Evolutionary conservation across 1,140 invertebrate species (phyloP), one percentile per base, ranked within the genome.

Genomic region (Trissolcus basalis): DNA sequence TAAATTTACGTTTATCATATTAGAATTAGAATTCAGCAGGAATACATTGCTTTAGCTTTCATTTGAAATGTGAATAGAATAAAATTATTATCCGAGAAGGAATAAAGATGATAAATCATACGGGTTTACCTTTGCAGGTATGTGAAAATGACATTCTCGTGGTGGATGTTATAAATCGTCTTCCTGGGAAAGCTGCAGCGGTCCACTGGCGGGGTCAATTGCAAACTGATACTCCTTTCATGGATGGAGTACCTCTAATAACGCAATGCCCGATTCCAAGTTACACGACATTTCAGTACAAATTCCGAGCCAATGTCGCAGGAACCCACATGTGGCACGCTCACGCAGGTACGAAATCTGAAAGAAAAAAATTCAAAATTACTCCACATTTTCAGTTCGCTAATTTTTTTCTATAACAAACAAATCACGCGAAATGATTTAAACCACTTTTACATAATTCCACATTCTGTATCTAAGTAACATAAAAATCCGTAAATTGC

Each of bases 201-300:
- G 90, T 97, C 47, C 96, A 97, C 83, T 97, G 95, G 94, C 91
- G 95, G 58, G 95, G 96, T 0, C 91, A 96, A 49, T 90, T 91
- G 0, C 94, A 96, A 87, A 85, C 87, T 8, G 93, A 93, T 73
- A 93, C 93, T 0, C 94, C 94, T 0, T 93, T 93, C 75, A 96
- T 96, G 93, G 96, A 97, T 79, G 96, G 96, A 7, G 93, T 94
- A 0, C 92, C 94, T 0, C 91, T 94, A 90, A 86, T 96, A 12
- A 96, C 94, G 0, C 95, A 97, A 83, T 96, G 95, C 81, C 95
- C 96, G 0, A 93, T 96, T 78, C 89, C 91, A 1, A 93, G 94
- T 16, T 93, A 93, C 47, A 95, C 94, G 0, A 94, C 92, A 0
- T 96, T 95, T 85, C 93, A 94, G 80, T 95, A 95, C 79, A 95